Evolutionary conservation across 2,888 invertebrate genomes (phyloP).

Genomic region (Ectemnius cavifrons): DNA sequence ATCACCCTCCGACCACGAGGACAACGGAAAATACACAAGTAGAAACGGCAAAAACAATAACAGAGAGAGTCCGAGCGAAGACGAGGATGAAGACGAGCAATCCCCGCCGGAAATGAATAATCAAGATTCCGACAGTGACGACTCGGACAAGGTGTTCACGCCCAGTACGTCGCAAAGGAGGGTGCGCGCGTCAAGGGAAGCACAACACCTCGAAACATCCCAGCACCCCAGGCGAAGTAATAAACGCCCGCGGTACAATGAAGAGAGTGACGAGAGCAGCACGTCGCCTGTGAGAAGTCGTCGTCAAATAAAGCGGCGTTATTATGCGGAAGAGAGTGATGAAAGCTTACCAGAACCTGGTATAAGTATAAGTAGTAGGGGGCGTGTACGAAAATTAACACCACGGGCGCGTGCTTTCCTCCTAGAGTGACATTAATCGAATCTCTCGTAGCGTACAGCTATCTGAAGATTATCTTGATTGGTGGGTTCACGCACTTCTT

Average conservation of each 20-base stretch:
- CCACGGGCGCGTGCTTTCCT: conserved; percentile 86
- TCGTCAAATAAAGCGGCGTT: conserved; percentile 69
- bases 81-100: conserved; percentile 41
- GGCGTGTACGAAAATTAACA: conserved; percentile 90
- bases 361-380: conserved; percentile 87
- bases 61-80: conserved; percentile 48
- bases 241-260: conserved; percentile 74
- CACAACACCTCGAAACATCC: conserved; percentile 49
- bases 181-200: conserved; percentile 47
- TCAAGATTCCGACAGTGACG: conserved; percentile 60
- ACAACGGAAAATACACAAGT: conserved; percentile 18
- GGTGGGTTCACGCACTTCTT: too few species aligned
- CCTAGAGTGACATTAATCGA: conserved; percentile 76
- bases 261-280: conserved; percentile 71
- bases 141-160: conserved; percentile 55
- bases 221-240: conserved; percentile 61
- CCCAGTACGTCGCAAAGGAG: conserved; percentile 58
- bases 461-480: not conserved
- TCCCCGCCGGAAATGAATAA: conserved; percentile 47
- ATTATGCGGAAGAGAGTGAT: conserved; percentile 75
- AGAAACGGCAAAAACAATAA: conserved; percentile 41
- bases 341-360: conserved; percentile 73
- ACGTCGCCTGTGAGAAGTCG: conserved; percentile 69
- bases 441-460: conserved; percentile 50
- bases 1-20: conserved; percentile 32